Evolutionary conservation across 2,888 invertebrate species (phyloP), one percentile per base, ranked within the genome.

Genomic region (Acanthosepion pharaonis): DNA sequence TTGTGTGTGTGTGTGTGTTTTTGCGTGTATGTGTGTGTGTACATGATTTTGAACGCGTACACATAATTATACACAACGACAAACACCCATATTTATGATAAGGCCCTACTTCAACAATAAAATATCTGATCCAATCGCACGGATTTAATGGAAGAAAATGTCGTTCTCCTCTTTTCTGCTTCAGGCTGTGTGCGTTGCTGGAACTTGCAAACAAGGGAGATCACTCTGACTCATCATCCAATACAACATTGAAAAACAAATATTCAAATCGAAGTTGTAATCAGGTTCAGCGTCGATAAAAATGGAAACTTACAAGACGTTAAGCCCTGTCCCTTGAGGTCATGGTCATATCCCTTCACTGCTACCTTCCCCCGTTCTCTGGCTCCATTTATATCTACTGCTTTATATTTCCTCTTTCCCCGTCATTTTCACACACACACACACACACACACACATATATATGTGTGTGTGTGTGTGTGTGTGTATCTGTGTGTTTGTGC

Each of bases 261-360:
- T 78, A 78, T 78, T 78, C 78, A n/a, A 78, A 78, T 78, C 28
- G 78, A 78, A 78, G 5, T 78, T 78, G 78, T 78, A 78, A 78
- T 78, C 78, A 78, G 78, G n/a, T 78, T n/a, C 78, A 78, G 28
- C 78, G 28, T 78, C n/a, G 78, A 78, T 78, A 78, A 78, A 78
- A 28, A 78, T 78, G n/a, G 78, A 78, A 78, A 28, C 28, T 9
- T 28, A 28, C 3, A 78, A 78, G 28, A 78, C 78, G 78, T 6
- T 78, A 78, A 25, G 5, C 78, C 8, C 9, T 78, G 9, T 78
- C n/a, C 28, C 78, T 78, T 78, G 5, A 28, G 78, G 78, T 9
- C 1, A 78, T 28, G 78, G 78, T 9, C 78, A 28, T 78, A 5
- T 78, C 28, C n/a, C 15, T 33, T 78, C 78, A 8, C 28, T 28